Evolutionary conservation across 2,888 invertebrate genomes (phyloP).

Genomic region (Colostygia pectinataria): DNA sequence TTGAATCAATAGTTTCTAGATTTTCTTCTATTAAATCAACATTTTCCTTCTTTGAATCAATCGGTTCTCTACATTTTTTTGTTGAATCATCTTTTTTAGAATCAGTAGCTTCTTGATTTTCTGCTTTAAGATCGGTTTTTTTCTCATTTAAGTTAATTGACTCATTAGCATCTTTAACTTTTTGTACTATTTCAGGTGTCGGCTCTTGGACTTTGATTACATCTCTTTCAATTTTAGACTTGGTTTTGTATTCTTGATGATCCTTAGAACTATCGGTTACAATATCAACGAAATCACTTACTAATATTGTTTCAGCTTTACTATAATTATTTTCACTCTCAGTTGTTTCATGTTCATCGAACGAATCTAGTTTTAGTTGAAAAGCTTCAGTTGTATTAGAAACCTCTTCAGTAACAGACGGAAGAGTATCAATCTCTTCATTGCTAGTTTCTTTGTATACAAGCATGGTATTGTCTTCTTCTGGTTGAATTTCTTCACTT

Average conservation of each 20-base stretch:
- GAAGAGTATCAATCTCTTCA: conserved; percentile 34
- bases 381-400: conserved; percentile 30
- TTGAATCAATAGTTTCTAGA: conserved; percentile 23
- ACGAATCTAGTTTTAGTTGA: conserved; percentile 27
- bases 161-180: conserved; percentile 30
- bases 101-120: conserved; percentile 6
- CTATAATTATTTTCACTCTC: conserved; percentile 34
- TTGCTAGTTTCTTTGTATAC: conserved; percentile 35
- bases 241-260: conserved; percentile 24
- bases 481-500: conserved; percentile 26
- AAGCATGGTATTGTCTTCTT: conserved; percentile 48
- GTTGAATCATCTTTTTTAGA: conserved; percentile 5
- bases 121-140: conserved; percentile 37
- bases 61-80: conserved; percentile 13
- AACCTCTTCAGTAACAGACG: conserved; percentile 31
- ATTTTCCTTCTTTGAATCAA: conserved; percentile 13
- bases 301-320: conserved; percentile 36
- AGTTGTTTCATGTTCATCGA: conserved; percentile 31
- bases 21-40: conserved; percentile 9
- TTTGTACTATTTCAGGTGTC: conserved; percentile 62
- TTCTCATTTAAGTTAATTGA: conserved; percentile 24
- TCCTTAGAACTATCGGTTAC: conserved; percentile 32
- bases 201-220: conserved; percentile 27
- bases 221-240: conserved; percentile 30
- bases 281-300: conserved; percentile 39